Evolutionary conservation across 2,113 vertebrate genomes (phyloP), one percentile per base, ranked within the genome.

Genomic region (Gnathonemus longibarbis): DNA sequence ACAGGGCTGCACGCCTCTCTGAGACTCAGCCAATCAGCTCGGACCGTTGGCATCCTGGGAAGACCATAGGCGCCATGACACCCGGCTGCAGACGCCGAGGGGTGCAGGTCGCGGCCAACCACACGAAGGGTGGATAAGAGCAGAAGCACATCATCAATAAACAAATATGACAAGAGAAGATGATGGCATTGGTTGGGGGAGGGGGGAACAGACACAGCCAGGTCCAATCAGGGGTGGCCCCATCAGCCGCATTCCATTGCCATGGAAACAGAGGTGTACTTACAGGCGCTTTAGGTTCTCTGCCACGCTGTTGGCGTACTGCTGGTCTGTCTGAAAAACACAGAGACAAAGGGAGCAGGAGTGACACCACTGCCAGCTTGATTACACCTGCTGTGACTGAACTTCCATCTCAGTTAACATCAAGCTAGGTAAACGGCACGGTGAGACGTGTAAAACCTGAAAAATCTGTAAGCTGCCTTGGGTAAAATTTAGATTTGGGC

Each of bases 201-300:
- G 35, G 35, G 74, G 35, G 62, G 10, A 31, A 13, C 62, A 48
- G 46, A 86, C 45, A 86, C 48, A 86, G 48, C 45, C 24, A 86
- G 48, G 24, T n/a, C 48, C 84, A 86, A 49, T 86, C 48, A 50
- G 84, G n/a, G 48, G 46, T 50, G 46, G 35, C 74, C 74, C 48
- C 45, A 50, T 49, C 84, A 48, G n/a, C 84, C 84, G 5, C 45
- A 45, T 86, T 86, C 84, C n/a, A 50, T 86, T 46, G n/a, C 84
- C 84, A 86, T 86, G 84, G 84, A 86, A 86, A 86, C 84, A 49
- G 84, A 86, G 85, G 27, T 89, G 66, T 91, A 95, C 96, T 97
- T 96, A 97, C 97, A 96, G 93, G 94, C 91, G 95, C 93, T 96
- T 96, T 92, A 97, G 96, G 91, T 96, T 97, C 88, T 97, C 96